Percentiles rank a stretch among this genome's conserved stretches.
Conservation (phyloP, 2,797 vertebrate genomes). For the Hafferia zeledoni region DNA sequence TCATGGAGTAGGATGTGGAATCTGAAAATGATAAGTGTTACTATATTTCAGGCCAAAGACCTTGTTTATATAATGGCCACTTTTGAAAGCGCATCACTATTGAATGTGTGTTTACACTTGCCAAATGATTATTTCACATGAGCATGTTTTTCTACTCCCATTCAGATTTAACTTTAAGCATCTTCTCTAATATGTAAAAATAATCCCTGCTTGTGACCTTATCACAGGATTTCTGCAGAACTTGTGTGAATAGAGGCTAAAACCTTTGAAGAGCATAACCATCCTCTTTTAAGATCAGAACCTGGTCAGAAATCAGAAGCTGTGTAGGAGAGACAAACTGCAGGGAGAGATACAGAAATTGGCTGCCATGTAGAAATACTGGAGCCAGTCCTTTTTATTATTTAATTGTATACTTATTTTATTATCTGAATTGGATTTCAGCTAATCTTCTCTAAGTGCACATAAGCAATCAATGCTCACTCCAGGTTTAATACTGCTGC, state of each 20-base stretch:
- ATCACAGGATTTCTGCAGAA: background rate
- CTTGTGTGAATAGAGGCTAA: background rate
- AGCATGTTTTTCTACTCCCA: background rate
- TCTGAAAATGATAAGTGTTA: background rate
- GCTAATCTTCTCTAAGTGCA: background rate
- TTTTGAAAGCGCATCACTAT: background rate
- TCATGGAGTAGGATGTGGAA: background rate
- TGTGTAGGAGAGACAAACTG: background rate
- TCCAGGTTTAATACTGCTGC: background rate
- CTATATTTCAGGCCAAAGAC: background rate
- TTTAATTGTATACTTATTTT: background rate
- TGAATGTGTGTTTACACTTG: background rate
- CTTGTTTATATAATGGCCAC: background rate
- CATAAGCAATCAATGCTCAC: background rate
- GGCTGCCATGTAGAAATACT: background rate
- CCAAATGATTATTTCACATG: background rate
- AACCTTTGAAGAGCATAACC: background rate
- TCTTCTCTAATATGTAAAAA: background rate
- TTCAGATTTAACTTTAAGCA: background rate
- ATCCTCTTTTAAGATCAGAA: background rate
- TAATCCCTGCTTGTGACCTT: background rate
- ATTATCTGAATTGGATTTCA: conserved; percentile 10
- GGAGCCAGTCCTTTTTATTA: background rate
- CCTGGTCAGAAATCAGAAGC: background rate
- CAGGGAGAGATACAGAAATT: background rate